These are phyloP conservation scores for Coilia nasus DNA, from an alignment of 2,797 vertebrate genomes.

Conservation along the genomic window DNA sequence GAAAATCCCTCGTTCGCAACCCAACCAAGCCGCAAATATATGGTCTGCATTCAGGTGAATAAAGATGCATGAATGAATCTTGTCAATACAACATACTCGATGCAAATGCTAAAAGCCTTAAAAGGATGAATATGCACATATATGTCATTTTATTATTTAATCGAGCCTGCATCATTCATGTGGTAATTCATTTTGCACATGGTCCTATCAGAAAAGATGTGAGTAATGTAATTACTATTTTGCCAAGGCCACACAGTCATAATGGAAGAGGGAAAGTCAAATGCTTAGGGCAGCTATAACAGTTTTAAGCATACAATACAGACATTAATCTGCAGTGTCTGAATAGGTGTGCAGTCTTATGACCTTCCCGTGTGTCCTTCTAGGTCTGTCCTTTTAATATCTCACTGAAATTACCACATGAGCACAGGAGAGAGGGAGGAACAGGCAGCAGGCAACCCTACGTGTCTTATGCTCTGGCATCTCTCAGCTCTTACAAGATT, in stretches of 20 bases:
- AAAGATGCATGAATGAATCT: background rate
- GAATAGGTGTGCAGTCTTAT: background rate
- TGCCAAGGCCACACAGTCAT: background rate
- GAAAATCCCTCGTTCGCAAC: background rate
- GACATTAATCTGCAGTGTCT: slow-evolving; percentile 8
- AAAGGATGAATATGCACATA: too few species aligned
- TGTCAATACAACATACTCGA: background rate
- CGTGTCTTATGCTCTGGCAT: background rate
- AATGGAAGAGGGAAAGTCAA: background rate
- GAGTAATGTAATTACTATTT: background rate
- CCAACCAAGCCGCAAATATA: background rate
- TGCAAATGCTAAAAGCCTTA: background rate
- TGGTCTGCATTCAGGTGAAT: slow-evolving; percentile 26
- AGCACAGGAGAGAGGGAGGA: slow-evolving; percentile 34
- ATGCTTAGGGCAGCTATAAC: background rate
- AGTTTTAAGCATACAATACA: slow-evolving; percentile 7
- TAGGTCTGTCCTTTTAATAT: slow-evolving; percentile 41
- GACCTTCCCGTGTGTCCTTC: background rate
- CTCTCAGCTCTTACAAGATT: slow-evolving; percentile 34
- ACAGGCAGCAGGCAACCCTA: slow-evolving; percentile 24
- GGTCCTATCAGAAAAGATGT: background rate
- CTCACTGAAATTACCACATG: slow-evolving; percentile 37
- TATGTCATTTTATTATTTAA: background rate
- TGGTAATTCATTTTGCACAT: background rate
- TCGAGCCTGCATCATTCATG: background rate